Evolutionary conservation across 2,797 vertebrate species (phyloP).

Genomic region (Vultur gryphus): DNA sequence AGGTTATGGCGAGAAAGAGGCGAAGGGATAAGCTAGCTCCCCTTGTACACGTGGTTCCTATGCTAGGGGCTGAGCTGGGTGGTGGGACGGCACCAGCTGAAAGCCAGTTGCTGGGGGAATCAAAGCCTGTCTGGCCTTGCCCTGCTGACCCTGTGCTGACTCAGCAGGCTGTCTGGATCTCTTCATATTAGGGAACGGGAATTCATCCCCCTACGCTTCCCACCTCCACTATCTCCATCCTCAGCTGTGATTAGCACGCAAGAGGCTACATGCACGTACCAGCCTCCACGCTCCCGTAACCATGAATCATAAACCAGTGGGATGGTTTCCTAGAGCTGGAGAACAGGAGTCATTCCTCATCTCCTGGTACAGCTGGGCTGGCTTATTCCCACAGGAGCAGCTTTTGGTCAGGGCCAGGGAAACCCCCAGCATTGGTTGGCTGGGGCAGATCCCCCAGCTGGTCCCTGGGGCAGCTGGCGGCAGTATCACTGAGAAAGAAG

Average conservation of each 20-base stretch:
- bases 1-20: background rate
- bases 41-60: accelerated
- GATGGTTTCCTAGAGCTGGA: background rate
- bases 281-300: background rate
- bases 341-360: background rate
- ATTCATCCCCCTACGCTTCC: background rate
- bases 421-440: accelerated
- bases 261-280: background rate
- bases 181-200: background rate
- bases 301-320: background rate
- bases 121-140: background rate
- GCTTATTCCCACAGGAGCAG: background rate
- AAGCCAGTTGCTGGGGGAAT: background rate
- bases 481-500: background rate
- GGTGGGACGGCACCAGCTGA: background rate
- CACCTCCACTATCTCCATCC: background rate
- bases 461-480: background rate
- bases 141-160: background rate
- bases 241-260: background rate
- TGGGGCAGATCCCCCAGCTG: background rate
- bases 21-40: background rate
- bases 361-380: background rate
- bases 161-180: background rate
- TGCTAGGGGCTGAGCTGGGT: background rate
- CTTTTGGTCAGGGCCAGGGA: background rate